Evolutionary conservation across 2,888 invertebrate species (phyloP).

Genomic region (Blastobasis lacticolella): DNA sequence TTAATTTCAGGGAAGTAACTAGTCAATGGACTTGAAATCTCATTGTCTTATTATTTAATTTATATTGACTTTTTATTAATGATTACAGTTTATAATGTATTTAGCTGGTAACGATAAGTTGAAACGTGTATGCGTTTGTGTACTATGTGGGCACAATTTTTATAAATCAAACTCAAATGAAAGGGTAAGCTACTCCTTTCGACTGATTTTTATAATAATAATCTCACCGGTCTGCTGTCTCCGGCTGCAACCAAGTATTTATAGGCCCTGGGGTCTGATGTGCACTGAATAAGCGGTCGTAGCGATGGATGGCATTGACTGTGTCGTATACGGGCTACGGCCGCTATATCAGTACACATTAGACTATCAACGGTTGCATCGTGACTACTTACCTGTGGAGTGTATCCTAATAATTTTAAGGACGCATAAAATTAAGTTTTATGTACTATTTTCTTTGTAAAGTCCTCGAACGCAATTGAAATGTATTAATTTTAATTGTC

Average conservation of each 20-base stretch:
- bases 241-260: too few species aligned
- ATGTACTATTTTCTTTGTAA: slow-evolving; percentile 48
- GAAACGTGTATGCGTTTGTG: slow-evolving; percentile 12
- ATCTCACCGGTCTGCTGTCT: too few species aligned
- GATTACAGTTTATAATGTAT: slow-evolving; percentile 24
- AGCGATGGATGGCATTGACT: too few species aligned
- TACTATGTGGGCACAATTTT: slow-evolving; percentile 20
- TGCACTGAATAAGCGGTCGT: too few species aligned
- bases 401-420: slow-evolving; percentile 16
- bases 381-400: too few species aligned
- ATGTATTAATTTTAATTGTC: slow-evolving; percentile 64
- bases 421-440: slow-evolving; percentile 36
- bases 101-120: slow-evolving; percentile 42
- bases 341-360: too few species aligned
- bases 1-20: not conserved
- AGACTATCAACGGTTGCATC: too few species aligned
- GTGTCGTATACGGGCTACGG: too few species aligned
- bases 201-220: slow-evolving; percentile 58
- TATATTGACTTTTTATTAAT: slow-evolving; percentile 19
- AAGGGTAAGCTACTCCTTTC: slow-evolving; percentile 41
- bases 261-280: too few species aligned
- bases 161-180: slow-evolving; percentile 39
- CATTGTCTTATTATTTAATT: slow-evolving; percentile 17
- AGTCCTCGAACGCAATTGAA: slow-evolving; percentile 39
- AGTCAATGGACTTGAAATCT: too few species aligned